A percentile compares a stretch with the other conserved stretches of the same genome.
phyloP scores from a whole-genome alignment of 2,888 invertebrate genomes.

The Synergus umbraculus region DNA sequence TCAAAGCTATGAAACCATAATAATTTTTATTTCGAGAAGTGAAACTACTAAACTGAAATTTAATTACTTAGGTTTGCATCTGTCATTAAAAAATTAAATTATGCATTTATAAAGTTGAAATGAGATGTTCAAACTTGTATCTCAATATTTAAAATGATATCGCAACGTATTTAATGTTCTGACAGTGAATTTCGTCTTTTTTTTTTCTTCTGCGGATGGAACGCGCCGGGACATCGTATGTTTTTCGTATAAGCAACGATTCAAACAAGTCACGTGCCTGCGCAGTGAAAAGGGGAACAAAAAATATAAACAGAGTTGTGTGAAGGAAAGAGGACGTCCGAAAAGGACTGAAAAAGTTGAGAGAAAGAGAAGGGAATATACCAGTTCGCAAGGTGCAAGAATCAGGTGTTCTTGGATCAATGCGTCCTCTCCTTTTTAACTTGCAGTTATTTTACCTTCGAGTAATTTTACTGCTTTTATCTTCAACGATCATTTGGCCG shows the following conservation, averaged over 20 bases:
- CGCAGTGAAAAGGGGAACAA: constrained; percentile 27
- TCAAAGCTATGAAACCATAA: too few species aligned
- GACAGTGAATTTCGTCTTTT: too few species aligned
- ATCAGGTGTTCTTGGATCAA: constrained; percentile 62
- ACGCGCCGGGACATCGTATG: constrained; percentile 48
- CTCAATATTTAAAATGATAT: too few species aligned
- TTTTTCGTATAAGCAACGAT: constrained; percentile 55
- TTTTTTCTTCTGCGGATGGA: too few species aligned
- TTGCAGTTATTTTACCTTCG: constrained; percentile 57
- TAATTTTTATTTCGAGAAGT: too few species aligned
- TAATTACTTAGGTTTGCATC: too few species aligned
- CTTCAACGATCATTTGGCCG: constrained; percentile 51
- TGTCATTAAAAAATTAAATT: too few species aligned
- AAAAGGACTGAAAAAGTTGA: constrained; percentile 47
- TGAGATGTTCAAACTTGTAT: too few species aligned
- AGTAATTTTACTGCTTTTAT: constrained; percentile 60
- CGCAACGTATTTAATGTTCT: too few species aligned
- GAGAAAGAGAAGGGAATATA: constrained; percentile 51
- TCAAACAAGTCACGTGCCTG: constrained; percentile 58
- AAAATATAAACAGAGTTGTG: constrained; percentile 43
- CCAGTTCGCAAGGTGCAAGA: constrained; percentile 69
- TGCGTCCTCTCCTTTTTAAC: constrained; percentile 55
- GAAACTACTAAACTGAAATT: too few species aligned
- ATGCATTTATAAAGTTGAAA: too few species aligned
- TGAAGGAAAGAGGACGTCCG: constrained; percentile 41